Conservation (phyloP, 2,888 invertebrate genomes). For the Prenolepis imparis region DNA sequence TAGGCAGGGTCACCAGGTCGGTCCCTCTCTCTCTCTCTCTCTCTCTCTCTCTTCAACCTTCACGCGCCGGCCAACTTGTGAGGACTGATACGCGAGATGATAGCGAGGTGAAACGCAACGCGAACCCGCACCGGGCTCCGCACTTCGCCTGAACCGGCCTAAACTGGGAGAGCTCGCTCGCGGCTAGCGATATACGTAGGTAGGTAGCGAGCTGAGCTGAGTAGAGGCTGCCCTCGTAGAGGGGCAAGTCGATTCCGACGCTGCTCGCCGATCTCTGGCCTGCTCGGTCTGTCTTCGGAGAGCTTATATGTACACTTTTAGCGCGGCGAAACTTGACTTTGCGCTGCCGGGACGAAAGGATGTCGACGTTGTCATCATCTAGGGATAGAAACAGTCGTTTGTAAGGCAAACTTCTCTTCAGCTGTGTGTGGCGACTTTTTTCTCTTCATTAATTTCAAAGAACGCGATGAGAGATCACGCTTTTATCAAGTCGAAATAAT, state of each 20-base stretch:
- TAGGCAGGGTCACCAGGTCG: neutral
- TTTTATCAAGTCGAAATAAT: neutral
- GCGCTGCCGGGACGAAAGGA: neutral
- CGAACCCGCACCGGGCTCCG: slow-evolving; percentile 26
- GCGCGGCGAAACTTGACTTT: neutral
- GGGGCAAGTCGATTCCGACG: slow-evolving; percentile 20
- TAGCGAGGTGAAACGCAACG: slow-evolving; percentile 17
- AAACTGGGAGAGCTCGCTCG: slow-evolving; percentile 42
- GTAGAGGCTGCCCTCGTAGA: neutral
- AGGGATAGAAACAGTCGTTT: too few species aligned
- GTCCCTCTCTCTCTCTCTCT: slow-evolving; percentile 41
- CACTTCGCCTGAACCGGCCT: slow-evolving; percentile 48
- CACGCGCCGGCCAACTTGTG: slow-evolving; percentile 29
- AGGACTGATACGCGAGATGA: slow-evolving; percentile 37
- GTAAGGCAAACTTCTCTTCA: too few species aligned
- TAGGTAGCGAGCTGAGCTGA: slow-evolving; percentile 11
- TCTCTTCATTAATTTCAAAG: neutral
- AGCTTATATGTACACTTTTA: neutral
- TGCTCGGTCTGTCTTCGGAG: neutral
- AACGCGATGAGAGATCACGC: neutral
- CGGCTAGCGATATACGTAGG: slow-evolving; percentile 22
- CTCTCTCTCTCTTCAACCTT: slow-evolving; percentile 40
- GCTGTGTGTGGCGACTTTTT: neutral
- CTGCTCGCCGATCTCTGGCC: neutral
- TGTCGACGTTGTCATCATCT: neutral